Base-by-base conservation (phyloP, 2,797 vertebrate species). In the Lithobates sylvaticus region DNA sequence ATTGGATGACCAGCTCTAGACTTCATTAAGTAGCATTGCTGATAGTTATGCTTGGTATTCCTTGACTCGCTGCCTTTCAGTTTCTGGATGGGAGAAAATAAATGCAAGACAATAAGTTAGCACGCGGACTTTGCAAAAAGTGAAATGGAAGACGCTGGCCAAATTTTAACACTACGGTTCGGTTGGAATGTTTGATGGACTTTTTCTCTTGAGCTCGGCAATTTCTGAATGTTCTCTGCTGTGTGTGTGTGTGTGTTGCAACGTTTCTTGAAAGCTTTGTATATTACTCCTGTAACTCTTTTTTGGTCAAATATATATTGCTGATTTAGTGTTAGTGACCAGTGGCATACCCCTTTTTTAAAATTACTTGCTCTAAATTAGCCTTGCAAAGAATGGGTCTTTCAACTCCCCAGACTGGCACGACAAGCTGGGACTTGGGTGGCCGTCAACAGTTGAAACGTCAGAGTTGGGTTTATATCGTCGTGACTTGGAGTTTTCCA, bases 11-110 rank as follows among this genome's bases (percentile, higher is more conserved):
- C 23, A 71, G 79, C 84, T 58, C 2, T 54, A 29, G 74, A 76
- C 76, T 70, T 26, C 44, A 23, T 16, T 42, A 21, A 61, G 54
- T 29, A 29, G 29, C 44, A n/a, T 72, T 34, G 75, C 76, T 71
- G 34, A 78, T 68, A 21, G 69, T 61, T 27, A 13, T 8, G 68
- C 50, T 72, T 84, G 83, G 65, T 47, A 42, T 84, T 84, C 50
- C 54, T 72, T 79, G 13, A 67, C 44, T 76, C 65, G 39, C 76
- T 78, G 76, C 83, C 83, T 78, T 69, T 79, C 72, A 78, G 72
- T 79, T 26, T 73, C 36, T 84, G 27, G 21, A 72, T 58, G 39
- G 34, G 3, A 18, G 18, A 61, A 61, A 47, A 16, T 64, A 78
- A 65, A 78, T 18, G 75, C 50, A 78, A 36, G 75, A 79, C 85